Conservation (phyloP, 2,888 invertebrate genomes). For the Nomada hirtipes region DNA sequence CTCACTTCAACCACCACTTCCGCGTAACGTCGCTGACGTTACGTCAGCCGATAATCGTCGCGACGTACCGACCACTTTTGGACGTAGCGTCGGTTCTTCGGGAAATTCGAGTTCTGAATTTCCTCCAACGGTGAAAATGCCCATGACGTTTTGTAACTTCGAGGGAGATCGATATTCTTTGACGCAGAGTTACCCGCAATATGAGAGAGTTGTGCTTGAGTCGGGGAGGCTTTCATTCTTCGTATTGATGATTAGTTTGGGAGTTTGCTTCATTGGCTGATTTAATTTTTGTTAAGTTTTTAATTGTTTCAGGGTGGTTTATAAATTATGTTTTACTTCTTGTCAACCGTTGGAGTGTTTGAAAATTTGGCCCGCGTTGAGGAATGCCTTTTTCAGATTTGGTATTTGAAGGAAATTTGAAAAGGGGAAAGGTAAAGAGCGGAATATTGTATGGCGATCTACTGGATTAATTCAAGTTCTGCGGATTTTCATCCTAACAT, state of each 20-base stretch:
- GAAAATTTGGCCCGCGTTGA: no score
- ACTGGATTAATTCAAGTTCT: no score
- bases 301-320: no score
- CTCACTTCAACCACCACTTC: constrained; percentile 4
- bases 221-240: background rate
- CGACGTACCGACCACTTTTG: constrained; percentile 1
- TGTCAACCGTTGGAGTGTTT: no score
- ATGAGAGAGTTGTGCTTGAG: background rate
- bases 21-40: constrained; percentile 1
- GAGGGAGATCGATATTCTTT: background rate
- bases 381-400: no score
- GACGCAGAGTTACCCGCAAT: background rate
- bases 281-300: background rate
- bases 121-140: background rate
- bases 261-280: background rate
- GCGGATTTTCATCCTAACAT: constrained; percentile 1
- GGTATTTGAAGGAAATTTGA: no score
- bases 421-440: no score
- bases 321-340: no score
- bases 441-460: no score
- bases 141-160: background rate
- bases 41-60: constrained; percentile 30
- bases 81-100: no score
- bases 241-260: background rate
- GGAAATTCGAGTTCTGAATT: constrained; percentile 17